Evolutionary conservation across 23 tunicate species (phyloP).

Genomic region (Oikopleura dioica): DNA sequence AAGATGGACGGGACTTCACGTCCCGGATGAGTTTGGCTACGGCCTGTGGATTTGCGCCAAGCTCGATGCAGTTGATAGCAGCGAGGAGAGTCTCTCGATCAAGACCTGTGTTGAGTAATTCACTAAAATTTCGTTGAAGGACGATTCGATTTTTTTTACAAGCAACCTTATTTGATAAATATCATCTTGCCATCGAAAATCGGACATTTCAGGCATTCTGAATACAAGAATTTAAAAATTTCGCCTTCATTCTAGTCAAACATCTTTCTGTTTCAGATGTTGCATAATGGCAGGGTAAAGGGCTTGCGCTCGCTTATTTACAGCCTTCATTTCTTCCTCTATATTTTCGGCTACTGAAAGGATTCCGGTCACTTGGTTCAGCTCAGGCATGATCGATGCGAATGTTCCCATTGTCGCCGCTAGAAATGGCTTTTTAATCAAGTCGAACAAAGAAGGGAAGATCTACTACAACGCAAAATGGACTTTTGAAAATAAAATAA

Average conservation of each 20-base stretch:
- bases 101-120: not conserved
- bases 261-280: not conserved
- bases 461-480: no score
- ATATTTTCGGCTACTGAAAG: not conserved
- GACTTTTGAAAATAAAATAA: no score
- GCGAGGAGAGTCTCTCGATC: not conserved
- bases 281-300: not conserved
- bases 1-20: no score
- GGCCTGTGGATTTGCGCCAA: not conserved
- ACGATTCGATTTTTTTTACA: not conserved
- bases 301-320: not conserved
- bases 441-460: no score
- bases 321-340: not conserved
- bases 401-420: not conserved
- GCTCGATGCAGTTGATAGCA: not conserved
- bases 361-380: not conserved
- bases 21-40: not conserved
- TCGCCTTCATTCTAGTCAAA: no score
- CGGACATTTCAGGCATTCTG: not conserved
- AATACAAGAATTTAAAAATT: not conserved
- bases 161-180: no score
- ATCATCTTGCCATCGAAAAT: no score
- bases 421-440: no score
- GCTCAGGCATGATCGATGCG: not conserved
- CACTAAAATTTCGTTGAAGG: not conserved